Percentiles rank a stretch among this genome's conserved stretches.
Evolutionary conservation across 2,888 invertebrate genomes (phyloP).

Genomic region (Heliconius ethilla): DNA sequence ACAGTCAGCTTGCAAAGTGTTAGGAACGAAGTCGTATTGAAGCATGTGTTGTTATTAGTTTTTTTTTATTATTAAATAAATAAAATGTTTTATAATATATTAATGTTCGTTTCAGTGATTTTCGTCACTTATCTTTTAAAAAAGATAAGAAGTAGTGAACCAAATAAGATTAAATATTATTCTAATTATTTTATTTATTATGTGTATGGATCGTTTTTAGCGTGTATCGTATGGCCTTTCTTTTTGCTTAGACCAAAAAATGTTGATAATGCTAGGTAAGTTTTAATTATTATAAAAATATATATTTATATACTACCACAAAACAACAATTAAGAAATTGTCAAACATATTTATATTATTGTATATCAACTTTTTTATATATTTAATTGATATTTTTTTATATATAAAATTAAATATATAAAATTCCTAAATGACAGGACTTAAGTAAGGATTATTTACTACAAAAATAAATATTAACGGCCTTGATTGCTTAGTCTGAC

Average conservation of each 20-base stretch:
- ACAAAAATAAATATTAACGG: not conserved
- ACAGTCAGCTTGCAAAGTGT: constrained; percentile 33
- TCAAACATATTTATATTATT: not conserved
- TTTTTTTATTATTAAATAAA: not conserved
- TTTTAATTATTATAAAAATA: constrained; percentile 41
- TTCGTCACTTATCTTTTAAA: constrained; percentile 56
- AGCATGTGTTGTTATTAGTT: constrained; percentile 48
- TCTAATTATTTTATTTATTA: constrained; percentile 60
- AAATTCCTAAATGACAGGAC: not conserved
- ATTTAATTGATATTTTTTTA: not conserved
- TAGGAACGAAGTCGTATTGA: constrained; percentile 21
- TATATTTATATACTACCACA: no score
- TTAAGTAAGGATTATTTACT: not conserved
- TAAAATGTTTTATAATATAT: constrained; percentile 62
- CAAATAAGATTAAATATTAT: constrained; percentile 61
- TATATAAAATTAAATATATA: not conserved
- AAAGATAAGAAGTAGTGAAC: constrained; percentile 57
- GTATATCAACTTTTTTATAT: not conserved
- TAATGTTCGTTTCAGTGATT: constrained; percentile 53
- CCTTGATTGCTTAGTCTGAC: not conserved
- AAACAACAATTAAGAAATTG: no score
- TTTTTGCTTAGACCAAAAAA: constrained; percentile 63
- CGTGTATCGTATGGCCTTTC: constrained; percentile 60
- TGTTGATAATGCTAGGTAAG: constrained; percentile 72
- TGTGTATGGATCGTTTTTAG: constrained; percentile 50